Evolutionary conservation across 2,888 invertebrate species (phyloP).

Genomic region (Yponomeuta malinellus): DNA sequence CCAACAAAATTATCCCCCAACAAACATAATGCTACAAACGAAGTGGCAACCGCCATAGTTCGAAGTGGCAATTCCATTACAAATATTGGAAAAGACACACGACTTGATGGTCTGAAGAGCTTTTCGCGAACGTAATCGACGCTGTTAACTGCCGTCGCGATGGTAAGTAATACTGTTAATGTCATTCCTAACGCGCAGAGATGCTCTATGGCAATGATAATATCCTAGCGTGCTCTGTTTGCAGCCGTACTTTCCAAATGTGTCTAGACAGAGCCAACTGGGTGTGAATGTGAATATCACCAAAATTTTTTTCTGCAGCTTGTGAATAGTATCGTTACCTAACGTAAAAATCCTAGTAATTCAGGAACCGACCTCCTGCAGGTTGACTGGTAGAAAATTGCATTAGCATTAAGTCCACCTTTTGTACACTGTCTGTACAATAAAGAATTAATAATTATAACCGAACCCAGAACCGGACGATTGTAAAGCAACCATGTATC

Average conservation of each 20-base stretch:
- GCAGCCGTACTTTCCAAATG: not conserved
- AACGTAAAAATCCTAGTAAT: no score
- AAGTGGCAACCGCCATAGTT: not conserved
- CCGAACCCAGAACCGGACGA: no score
- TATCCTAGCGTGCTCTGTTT: not conserved
- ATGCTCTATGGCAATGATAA: not conserved
- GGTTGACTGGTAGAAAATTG: no score
- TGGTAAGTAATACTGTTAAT: not conserved
- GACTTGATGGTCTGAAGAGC: not conserved
- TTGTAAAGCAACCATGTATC: no score
- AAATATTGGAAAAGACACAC: slow-evolving; percentile 1
- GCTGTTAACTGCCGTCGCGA: not conserved
- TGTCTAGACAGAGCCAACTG: no score
- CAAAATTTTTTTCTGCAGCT: not conserved
- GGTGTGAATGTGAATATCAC: no score
- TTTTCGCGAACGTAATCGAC: not conserved
- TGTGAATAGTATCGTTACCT: no score
- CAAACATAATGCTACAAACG: not conserved
- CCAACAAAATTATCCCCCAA: not conserved
- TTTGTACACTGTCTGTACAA: no score
- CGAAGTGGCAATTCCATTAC: not conserved
- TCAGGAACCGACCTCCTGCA: no score
- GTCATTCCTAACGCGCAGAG: not conserved
- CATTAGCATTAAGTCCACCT: no score
- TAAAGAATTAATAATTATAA: no score